Percentiles rank a stretch among this genome's conserved stretches.
These are phyloP conservation scores for Myodes glareolus DNA, from an alignment of 2,113 vertebrate genomes.

Conservation along the genomic window DNA sequence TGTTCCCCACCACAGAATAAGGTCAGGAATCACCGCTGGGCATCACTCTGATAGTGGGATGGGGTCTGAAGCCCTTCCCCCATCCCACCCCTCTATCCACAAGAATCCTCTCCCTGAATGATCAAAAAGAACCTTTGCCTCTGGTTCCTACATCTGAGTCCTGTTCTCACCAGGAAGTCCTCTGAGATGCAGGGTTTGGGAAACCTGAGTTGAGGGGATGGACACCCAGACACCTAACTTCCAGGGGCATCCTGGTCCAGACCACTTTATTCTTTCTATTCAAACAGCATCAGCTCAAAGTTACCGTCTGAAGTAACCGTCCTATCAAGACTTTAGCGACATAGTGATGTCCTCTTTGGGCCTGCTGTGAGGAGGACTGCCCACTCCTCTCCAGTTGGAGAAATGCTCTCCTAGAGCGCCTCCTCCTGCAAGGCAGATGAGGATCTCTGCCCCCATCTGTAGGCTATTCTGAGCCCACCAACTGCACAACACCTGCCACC, in stretches of 20 bases:
- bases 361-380: not conserved
- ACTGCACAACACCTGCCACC: not conserved
- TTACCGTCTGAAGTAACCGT: not conserved
- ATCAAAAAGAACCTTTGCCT: not conserved
- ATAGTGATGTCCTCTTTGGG: not conserved
- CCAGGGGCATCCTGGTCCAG: not conserved
- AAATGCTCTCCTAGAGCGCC: accelerated
- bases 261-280: not conserved
- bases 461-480: not conserved
- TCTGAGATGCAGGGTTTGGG: not conserved
- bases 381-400: not conserved
- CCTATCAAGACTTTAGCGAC: accelerated
- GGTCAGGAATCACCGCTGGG: not conserved
- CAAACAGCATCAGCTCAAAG: not conserved
- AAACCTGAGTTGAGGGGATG: not conserved
- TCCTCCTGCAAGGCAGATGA: not conserved
- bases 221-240: not conserved
- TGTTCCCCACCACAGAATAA: not conserved
- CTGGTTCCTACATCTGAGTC: not conserved
- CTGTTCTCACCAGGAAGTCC: too few relatives aligned
- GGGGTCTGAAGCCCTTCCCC: not conserved
- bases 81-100: too few relatives aligned
- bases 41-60: accelerated
- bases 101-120: not conserved
- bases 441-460: not conserved